phyloP scores from a whole-genome alignment of 2,888 invertebrate genomes.

The Hydrotaea cyrtoneurina region DNA sequence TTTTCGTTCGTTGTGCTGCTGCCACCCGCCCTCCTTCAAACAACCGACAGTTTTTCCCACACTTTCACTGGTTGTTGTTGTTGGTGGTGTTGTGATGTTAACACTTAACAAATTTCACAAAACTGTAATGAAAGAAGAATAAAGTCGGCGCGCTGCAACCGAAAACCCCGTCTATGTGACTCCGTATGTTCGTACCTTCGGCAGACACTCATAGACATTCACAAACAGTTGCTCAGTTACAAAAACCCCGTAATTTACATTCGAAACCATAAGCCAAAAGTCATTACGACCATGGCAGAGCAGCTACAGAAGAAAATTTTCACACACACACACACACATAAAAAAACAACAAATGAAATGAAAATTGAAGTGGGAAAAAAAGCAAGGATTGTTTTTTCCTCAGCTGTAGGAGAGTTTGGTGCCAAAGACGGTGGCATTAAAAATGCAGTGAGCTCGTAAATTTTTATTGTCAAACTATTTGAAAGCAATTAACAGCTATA shows the following conservation, averaged over 20 bases:
- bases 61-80: neutral
- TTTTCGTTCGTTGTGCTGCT: neutral
- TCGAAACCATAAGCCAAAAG: slow-evolving; percentile 64
- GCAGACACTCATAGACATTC: neutral
- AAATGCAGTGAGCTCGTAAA: slow-evolving; percentile 63
- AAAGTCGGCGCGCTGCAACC: neutral
- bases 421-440: slow-evolving; percentile 53
- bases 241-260: slow-evolving; percentile 52
- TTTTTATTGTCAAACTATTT: slow-evolving; percentile 68
- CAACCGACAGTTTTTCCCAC: neutral
- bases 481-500: slow-evolving; percentile 66
- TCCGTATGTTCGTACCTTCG: slow-evolving; percentile 37
- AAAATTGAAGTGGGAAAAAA: slow-evolving; percentile 33
- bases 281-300: slow-evolving; percentile 49
- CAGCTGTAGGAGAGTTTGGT: slow-evolving; percentile 15
- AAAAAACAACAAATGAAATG: slow-evolving; percentile 36
- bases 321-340: too few relatives aligned
- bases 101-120: slow-evolving; percentile 56
- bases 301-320: neutral
- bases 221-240: slow-evolving; percentile 5
- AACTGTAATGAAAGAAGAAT: slow-evolving; percentile 31
- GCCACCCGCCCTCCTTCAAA: too few relatives aligned
- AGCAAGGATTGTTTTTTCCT: slow-evolving; percentile 27
- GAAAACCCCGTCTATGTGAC: slow-evolving; percentile 40
- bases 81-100: slow-evolving; percentile 50